phyloP scores from a whole-genome alignment of 2,888 invertebrate species.

The Eumerus sabulonum region DNA sequence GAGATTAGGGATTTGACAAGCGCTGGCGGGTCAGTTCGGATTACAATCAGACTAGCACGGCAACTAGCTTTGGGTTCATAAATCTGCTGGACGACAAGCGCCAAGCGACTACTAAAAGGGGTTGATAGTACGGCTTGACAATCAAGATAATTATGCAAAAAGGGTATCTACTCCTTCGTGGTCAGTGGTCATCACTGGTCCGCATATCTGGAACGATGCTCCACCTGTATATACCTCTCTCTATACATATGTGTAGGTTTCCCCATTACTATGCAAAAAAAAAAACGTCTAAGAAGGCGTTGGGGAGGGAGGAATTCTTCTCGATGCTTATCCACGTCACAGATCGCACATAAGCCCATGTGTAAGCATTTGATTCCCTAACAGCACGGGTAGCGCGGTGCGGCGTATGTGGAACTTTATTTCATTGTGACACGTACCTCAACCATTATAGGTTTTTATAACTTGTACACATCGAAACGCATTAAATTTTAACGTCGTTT shows the following conservation, averaged over 20 bases:
- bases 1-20: slow-evolving; percentile 54
- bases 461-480: slow-evolving; percentile 68
- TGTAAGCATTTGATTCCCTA: slow-evolving; percentile 15
- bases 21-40: slow-evolving; percentile 52
- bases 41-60: slow-evolving; percentile 42
- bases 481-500: slow-evolving; percentile 67
- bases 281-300: too few species aligned
- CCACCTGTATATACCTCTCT: slow-evolving; percentile 37
- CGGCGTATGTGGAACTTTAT: slow-evolving; percentile 62
- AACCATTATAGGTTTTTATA: slow-evolving; percentile 68
- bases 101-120: too few species aligned
- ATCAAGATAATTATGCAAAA: slow-evolving; percentile 65
- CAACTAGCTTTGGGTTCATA: slow-evolving; percentile 63
- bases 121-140: slow-evolving; percentile 46
- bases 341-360: slow-evolving; percentile 44
- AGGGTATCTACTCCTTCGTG: slow-evolving; percentile 44
- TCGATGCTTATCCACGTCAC: slow-evolving; percentile 43
- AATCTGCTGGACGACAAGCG: slow-evolving; percentile 55
- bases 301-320: neutral
- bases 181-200: too few species aligned
- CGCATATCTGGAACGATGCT: slow-evolving; percentile 40
- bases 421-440: slow-evolving; percentile 67
- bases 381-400: slow-evolving; percentile 7
- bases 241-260: neutral
- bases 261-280: neutral